Evolutionary conservation across 2,888 invertebrate genomes (phyloP).

Genomic region (Drosophila cognata): DNA sequence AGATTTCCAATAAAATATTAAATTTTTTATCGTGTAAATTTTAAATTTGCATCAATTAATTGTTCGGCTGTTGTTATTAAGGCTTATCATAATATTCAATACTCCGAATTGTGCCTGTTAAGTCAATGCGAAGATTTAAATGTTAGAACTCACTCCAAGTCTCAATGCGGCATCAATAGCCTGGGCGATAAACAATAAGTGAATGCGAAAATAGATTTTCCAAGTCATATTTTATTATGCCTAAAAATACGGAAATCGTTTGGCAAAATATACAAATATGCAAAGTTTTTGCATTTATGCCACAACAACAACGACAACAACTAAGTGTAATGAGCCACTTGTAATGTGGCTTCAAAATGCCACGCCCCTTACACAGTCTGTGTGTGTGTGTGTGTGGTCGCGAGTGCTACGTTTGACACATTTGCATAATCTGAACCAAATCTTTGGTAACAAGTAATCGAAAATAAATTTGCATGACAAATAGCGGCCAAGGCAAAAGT

Average conservation of each 20-base stretch:
- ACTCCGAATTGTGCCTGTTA: constrained; percentile 15
- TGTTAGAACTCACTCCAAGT: not conserved
- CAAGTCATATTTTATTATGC: constrained; percentile 62
- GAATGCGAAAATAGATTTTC: constrained; percentile 68
- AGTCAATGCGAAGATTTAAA: constrained; percentile 60
- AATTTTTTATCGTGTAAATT: not conserved
- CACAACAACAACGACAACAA: constrained; percentile 49
- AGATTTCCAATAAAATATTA: not conserved
- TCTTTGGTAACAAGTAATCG: constrained; percentile 82
- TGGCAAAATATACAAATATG: constrained; percentile 57
- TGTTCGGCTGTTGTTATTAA: not conserved
- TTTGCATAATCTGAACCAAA: constrained; percentile 78
- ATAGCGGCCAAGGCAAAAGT: constrained; percentile 57
- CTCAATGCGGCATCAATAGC: constrained; percentile 61
- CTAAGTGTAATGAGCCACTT: constrained; percentile 80
- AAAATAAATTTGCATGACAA: constrained; percentile 81
- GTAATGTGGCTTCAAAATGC: constrained; percentile 54
- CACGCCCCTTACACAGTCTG: constrained; percentile 7
- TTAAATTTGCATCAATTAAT: not conserved
- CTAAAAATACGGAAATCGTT: constrained; percentile 38
- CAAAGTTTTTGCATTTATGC: constrained; percentile 62
- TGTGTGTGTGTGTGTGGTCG: constrained; percentile 14
- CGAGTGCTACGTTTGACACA: constrained; percentile 53
- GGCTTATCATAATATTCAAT: constrained; percentile 21
- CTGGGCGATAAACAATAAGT: constrained; percentile 65